Evolutionary conservation across 2,113 vertebrate species (phyloP).

Genomic region (Urocitellus parryii): DNA sequence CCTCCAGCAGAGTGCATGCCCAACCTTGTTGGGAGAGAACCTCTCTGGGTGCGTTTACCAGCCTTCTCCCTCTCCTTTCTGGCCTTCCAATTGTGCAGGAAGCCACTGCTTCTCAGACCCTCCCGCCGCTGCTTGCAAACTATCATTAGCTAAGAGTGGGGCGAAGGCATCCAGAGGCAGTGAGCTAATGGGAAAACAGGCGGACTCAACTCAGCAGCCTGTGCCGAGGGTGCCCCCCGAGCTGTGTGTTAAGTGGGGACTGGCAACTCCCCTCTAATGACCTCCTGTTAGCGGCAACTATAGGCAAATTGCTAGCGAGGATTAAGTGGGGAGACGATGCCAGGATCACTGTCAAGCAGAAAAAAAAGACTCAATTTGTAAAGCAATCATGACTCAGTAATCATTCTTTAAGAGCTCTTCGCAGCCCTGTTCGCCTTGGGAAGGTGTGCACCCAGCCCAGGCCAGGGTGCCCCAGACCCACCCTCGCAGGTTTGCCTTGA

Average conservation of each 20-base stretch:
- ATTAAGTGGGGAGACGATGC: conserved; percentile 89
- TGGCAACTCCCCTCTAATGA: conserved; percentile 87
- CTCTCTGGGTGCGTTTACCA: neutral
- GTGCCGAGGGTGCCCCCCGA: conserved; percentile 81
- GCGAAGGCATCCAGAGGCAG: conserved; percentile 83
- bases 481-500: neutral
- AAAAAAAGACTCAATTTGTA: conserved; percentile 90
- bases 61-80: neutral
- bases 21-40: neutral
- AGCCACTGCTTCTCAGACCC: conserved; percentile 60
- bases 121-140: conserved; percentile 64
- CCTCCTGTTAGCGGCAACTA: conserved; percentile 87
- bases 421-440: conserved; percentile 65
- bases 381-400: conserved; percentile 88
- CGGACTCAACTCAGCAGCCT: conserved; percentile 75
- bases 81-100: conserved; percentile 40
- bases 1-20: accelerated
- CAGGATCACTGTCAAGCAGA: conserved; percentile 90
- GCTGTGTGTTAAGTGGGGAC: conserved; percentile 82
- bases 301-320: conserved; percentile 90
- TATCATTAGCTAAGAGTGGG: conserved; percentile 83
- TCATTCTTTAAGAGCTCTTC: conserved; percentile 86
- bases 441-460: conserved; percentile 68
- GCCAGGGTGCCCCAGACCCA: neutral
- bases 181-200: conserved; percentile 87